Evolutionary conservation across 2,797 vertebrate species (phyloP), one percentile per base, ranked within the genome.

Genomic region (Alfaro cultratus): DNA sequence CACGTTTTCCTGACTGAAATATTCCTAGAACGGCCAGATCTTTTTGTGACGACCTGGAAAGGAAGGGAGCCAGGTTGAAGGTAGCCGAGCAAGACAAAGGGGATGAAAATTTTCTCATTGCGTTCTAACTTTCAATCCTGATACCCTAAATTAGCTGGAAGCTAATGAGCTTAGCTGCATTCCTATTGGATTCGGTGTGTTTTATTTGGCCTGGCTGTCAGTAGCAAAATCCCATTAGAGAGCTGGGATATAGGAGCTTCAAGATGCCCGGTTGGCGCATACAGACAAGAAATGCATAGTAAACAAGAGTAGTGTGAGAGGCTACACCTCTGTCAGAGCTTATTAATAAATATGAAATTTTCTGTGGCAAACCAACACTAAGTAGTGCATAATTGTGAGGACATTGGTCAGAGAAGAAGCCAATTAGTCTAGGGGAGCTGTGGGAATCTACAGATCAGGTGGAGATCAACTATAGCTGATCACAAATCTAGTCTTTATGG

Each of bases 161-260:
- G 77, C 67, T 94, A 95, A 96, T 91, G 78, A 92, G 95, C 93
- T 96, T 95, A 94, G 80, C 86, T 34, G 78, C 31, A 18, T 82
- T 83, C 83, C 80, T 78, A 81, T 85, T 87, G 85, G 84, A 90
- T 84, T 79, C 89, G 1, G 79, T 82, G 85, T 79, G 89, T 76
- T 90, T 88, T 91, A 88, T 84, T 90, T 89, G 85, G 90, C 91
- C 77, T 64, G 79, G 84, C 87, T 82, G 81, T 82, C 80, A 77
- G 78, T 34, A 45, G 75, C 74, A 85, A 90, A 95, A 96, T 95
- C 95, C 92, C 90, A 95, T 96, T 93, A 95, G 79, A 80, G 78
- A 89, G 76, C 81, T 81, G 77, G 36, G 74, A 72, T 80, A 73
- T 80, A 80, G 74, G 47, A 85, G 80, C 71, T 77, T 62, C 16